Evolutionary conservation across 2,888 invertebrate genomes (phyloP).

Genomic region (Cataglyphis livida): DNA sequence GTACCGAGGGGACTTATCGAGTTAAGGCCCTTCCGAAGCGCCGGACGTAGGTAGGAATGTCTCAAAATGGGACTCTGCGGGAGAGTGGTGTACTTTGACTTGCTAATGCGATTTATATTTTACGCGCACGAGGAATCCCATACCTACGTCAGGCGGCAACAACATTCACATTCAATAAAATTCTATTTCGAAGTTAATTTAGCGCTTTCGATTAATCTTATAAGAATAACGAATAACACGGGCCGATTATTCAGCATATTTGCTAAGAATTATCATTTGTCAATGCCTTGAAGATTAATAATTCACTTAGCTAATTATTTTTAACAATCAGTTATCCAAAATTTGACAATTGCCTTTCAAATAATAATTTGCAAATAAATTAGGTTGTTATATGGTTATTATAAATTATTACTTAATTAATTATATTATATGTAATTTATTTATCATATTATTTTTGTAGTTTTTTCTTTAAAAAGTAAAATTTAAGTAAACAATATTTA

Average conservation of each 20-base stretch:
- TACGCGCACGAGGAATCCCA: conserved; percentile 1
- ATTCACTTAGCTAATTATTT: background rate
- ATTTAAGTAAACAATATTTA: background rate
- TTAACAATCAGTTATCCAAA: background rate
- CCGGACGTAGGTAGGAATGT: conserved; percentile 57
- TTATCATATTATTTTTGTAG: background rate
- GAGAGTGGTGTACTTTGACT: conserved; percentile 30
- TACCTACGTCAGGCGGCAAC: background rate
- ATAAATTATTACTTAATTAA: background rate
- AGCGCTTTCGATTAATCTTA: conserved; percentile 12
- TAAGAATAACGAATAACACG: background rate
- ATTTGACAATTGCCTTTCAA: background rate
- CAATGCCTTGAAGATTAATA: background rate
- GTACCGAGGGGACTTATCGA: conserved; percentile 75
- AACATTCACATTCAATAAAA: background rate
- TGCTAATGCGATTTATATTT: conserved; percentile 22
- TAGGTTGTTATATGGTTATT: background rate
- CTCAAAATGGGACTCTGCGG: conserved; percentile 25
- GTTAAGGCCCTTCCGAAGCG: conserved; percentile 66
- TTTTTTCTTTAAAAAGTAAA: background rate
- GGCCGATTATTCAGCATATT: background rate
- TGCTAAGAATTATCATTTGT: background rate
- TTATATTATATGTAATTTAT: background rate
- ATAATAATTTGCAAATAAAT: background rate
- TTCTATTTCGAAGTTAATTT: background rate